Evolutionary conservation across 2,797 vertebrate species (phyloP).

Genomic region (Amphiprion clarkii): DNA sequence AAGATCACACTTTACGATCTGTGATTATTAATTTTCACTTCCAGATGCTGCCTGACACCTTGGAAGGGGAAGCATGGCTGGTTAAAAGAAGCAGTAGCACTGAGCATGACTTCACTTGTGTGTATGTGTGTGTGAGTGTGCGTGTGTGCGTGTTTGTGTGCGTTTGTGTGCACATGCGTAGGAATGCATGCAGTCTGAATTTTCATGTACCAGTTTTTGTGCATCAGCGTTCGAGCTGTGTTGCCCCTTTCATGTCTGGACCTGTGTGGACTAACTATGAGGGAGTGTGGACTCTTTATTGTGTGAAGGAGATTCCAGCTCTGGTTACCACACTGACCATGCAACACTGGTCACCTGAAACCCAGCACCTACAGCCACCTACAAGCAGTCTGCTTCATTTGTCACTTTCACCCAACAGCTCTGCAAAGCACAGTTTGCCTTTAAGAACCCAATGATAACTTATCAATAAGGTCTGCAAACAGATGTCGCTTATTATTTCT

Average conservation of each 20-base stretch:
- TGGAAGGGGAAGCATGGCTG: conserved; percentile 20
- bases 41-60: conserved; percentile 55
- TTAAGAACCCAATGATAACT: not conserved
- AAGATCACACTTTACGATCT: conserved; percentile 74
- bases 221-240: not conserved
- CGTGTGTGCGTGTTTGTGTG: not conserved
- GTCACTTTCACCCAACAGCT: conserved; percentile 69
- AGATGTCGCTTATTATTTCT: not conserved
- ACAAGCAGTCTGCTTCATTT: conserved; percentile 57
- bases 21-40: conserved; percentile 79
- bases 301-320: conserved; percentile 58
- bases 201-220: not conserved
- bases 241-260: not conserved
- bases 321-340: conserved; percentile 61
- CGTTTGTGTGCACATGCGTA: conserved; percentile 2
- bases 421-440: conserved; percentile 1
- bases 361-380: conserved; percentile 52
- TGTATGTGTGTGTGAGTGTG: conserved; percentile 1
- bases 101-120: not conserved
- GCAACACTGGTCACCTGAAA: conserved; percentile 60
- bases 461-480: conserved; percentile 11
- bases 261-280: not conserved
- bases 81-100: conserved; percentile 17
- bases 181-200: not conserved
- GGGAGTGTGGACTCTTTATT: conserved; percentile 32